Evolutionary conservation across 1,140 invertebrate species (phyloP), one percentile per base, ranked within the genome.

Genomic region (Cryptotermes secundus): DNA sequence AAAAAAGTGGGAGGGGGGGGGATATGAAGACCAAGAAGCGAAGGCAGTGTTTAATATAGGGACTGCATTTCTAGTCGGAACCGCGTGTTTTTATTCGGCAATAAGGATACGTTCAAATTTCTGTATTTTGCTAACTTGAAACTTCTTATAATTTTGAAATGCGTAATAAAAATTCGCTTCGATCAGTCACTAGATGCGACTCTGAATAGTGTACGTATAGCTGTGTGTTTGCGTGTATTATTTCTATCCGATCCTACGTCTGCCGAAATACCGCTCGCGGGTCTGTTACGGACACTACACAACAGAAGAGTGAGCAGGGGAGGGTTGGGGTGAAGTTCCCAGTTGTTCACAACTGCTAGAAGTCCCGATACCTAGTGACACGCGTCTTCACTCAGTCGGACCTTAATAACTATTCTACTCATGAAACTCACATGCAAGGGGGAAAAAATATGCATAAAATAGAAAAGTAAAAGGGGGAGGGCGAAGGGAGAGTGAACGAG

Each of bases 401-500:
- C 59, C 59, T 72, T 72, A 72, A 72, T 72, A 72, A 72, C 59
- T 72, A 72, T 72, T 72, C 59, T 31, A 31, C 59, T 3, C 59
- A 72, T 72, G 59, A 72, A 72, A 31, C 59, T n/a, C 59, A 31
- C 59, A 72, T 72, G 59, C 59, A 72, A 49, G 59, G 59, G n/a
- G 59, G 59, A 31, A 31, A n/a, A 72, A 72, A 72, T 72, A 72
- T 72, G 31, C 59, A 72, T 72, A 72, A 72, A 72, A 31, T 72
- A 72, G 59, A 31, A n/a, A 72, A 72, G 59, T 38, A 38, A 12
- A 6, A 12, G 53, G 19, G 14, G 59, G 9, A 83, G 82, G 79
- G 81, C 79, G 84, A 42, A 35, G 72, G 84, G 80, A 83, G 84
- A 84, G 31, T 31, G 35, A 34, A 24, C n/a, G 79, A 72, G 65